Evolutionary conservation across 2,797 vertebrate genomes (phyloP).

Genomic region (Tapera naevia): DNA sequence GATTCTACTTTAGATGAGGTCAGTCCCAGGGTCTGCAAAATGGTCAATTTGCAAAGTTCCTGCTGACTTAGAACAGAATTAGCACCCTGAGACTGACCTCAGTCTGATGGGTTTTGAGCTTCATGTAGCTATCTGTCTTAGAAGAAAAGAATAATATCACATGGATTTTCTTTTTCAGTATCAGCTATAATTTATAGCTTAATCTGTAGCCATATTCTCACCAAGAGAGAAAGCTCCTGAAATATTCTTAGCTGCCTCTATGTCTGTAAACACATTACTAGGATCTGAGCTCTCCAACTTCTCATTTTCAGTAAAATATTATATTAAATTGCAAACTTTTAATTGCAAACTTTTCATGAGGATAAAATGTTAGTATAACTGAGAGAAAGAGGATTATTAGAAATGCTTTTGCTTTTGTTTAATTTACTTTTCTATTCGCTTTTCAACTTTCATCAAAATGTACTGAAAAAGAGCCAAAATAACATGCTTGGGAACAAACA

Average conservation of each 20-base stretch:
- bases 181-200: background rate
- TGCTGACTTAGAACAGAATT: background rate
- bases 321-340: no score
- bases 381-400: background rate
- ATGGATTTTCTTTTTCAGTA: background rate
- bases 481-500: background rate
- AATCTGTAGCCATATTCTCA: background rate
- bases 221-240: background rate
- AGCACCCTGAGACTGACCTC: background rate
- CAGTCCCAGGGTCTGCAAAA: background rate
- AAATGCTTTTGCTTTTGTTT: background rate
- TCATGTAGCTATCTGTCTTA: background rate
- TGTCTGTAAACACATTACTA: background rate
- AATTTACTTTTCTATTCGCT: background rate
- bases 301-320: background rate
- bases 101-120: background rate
- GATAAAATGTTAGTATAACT: background rate
- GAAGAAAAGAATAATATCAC: background rate
- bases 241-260: background rate
- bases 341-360: background rate
- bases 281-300: background rate
- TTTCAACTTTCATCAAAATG: background rate
- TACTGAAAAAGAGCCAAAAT: background rate
- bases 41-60: background rate
- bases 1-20: background rate